Evolutionary conservation across 2,888 invertebrate genomes (phyloP).

Genomic region (Eubasilissa splendida): DNA sequence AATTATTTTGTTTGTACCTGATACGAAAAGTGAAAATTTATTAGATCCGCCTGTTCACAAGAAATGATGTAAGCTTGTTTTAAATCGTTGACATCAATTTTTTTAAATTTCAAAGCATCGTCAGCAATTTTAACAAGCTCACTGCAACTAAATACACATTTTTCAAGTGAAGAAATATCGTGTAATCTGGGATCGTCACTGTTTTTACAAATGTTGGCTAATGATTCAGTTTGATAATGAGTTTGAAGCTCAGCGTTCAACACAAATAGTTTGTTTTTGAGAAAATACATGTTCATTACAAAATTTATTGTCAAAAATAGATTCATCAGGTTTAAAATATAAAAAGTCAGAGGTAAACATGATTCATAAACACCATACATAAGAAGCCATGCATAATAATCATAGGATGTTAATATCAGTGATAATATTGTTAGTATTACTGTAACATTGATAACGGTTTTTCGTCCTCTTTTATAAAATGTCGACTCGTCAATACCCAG

Average conservation of each 20-base stretch:
- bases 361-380: neutral
- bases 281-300: slow-evolving; percentile 1
- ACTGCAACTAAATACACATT: slow-evolving; percentile 4
- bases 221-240: neutral
- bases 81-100: neutral
- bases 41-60: slow-evolving; percentile 13
- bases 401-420: neutral
- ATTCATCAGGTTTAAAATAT: neutral
- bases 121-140: neutral
- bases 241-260: slow-evolving; percentile 32
- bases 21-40: slow-evolving; percentile 10
- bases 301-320: slow-evolving; percentile 21
- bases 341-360: neutral
- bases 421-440: neutral
- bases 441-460: neutral
- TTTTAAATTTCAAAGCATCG: neutral
- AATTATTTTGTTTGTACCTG: neutral
- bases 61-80: neutral
- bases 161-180: slow-evolving; percentile 15
- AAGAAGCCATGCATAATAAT: neutral
- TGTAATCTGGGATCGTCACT: neutral
- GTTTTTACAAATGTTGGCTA: neutral
- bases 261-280: slow-evolving; percentile 33
- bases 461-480: slow-evolving; percentile 12
- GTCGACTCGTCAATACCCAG: slow-evolving; percentile 5